Evolutionary conservation across 2,888 invertebrate species (phyloP).

Genomic region (Uloborus plumipes): DNA sequence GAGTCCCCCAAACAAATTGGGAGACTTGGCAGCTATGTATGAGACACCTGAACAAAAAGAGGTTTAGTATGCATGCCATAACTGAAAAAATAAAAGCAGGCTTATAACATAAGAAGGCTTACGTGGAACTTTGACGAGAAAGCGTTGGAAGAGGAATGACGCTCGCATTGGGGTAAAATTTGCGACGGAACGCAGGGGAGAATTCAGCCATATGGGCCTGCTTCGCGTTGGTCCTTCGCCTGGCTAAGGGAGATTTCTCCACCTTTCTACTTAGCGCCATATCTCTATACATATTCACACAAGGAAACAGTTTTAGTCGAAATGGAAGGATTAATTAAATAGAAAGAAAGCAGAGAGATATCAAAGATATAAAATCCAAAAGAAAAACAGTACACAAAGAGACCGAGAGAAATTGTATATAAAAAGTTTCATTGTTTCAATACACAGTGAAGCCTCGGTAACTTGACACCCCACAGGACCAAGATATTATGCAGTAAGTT

Average conservation of each 20-base stretch:
- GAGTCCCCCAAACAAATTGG: too few relatives aligned
- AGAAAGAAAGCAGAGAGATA: too few relatives aligned
- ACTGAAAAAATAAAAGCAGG: not conserved
- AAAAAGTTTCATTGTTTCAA: too few relatives aligned
- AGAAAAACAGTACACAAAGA: too few relatives aligned
- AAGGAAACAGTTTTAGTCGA: too few relatives aligned
- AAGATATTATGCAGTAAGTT: too few relatives aligned
- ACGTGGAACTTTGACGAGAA: slow-evolving; percentile 64
- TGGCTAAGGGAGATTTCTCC: slow-evolving; percentile 69
- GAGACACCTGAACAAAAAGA: not conserved
- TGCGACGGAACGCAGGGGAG: slow-evolving; percentile 62
- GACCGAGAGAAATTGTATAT: too few relatives aligned
- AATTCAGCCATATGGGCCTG: slow-evolving; percentile 53
- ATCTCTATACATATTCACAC: slow-evolving; percentile 20
- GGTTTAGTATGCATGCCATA: not conserved
- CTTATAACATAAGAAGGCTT: slow-evolving; percentile 15
- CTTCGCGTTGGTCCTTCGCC: slow-evolving; percentile 69
- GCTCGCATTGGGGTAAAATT: slow-evolving; percentile 59
- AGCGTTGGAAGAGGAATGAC: slow-evolving; percentile 68
- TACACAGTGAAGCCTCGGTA: too few relatives aligned
- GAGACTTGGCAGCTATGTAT: too few relatives aligned
- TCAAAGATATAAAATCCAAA: too few relatives aligned
- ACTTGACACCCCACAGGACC: too few relatives aligned
- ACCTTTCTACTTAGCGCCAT: slow-evolving; percentile 54
- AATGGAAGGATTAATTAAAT: too few relatives aligned